Evolutionary conservation across 1,140 invertebrate species (phyloP), one percentile per base, ranked within the genome.

Genomic region (Caenorhabditis inopinata): DNA sequence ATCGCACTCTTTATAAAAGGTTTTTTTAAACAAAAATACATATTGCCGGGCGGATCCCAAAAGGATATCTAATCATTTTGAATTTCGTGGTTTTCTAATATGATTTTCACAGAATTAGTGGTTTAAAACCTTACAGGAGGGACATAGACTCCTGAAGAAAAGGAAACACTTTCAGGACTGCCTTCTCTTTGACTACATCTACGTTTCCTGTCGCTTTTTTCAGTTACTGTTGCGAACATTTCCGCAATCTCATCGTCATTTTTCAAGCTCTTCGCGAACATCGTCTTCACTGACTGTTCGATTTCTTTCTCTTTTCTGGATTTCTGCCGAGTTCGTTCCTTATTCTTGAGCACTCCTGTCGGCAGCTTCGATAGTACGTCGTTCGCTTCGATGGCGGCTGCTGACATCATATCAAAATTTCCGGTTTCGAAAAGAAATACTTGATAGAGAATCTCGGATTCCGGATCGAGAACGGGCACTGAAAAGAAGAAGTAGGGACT

Each of bases 401-500:
- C 18, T 32, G 58, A 68, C 58, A 68, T 68, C 32, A 18, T 18
- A 3, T 68, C 0, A 21, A 68, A 68, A n/a, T 38, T 38, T 14
- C 23, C 32, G n/a, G 35, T 68, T 21, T 68, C 58, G 23, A 32
- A 68, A 12, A 68, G 58, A 21, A 32, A 68, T 2, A 68, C 18
- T 38, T 68, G 58, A 7, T 68, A 68, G n/a, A 68, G 32, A 11
- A 68, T 68, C 27, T 68, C 58, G 12, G 58, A 38, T 42, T 68
- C 58, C 16, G 58, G 58, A 68, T 68, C 58, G 32, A 68, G 58
- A 7, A 68, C 32, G 18, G 58, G 58, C n/a, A 68, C 58, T 68
- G 58, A 21, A 68, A 68, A 68, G 9, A 18, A 68, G 38, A 9
- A 4, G n/a, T n/a, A n/a, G n/a, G n/a, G n/a, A n/a, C n/a, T n/a